phyloP scores from a whole-genome alignment of 2,797 vertebrate genomes.

The Nasua narica region DNA sequence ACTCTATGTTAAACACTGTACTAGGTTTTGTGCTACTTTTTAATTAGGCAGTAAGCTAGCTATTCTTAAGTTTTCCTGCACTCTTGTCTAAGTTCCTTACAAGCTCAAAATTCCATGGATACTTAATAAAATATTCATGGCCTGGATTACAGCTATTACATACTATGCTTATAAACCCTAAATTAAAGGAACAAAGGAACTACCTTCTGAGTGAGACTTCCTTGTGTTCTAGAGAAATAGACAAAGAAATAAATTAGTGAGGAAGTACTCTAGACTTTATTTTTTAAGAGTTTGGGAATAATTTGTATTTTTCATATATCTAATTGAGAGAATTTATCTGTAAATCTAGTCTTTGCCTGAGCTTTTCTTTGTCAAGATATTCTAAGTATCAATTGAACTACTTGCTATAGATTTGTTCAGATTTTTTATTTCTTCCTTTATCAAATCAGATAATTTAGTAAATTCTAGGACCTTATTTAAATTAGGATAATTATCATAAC shows the following conservation, averaged over 20 bases:
- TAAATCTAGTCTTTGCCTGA: background rate
- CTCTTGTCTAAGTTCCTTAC: background rate
- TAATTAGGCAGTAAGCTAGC: background rate
- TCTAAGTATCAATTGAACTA: background rate
- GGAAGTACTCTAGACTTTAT: background rate
- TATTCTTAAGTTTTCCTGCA: background rate
- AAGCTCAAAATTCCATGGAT: background rate
- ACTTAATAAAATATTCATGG: background rate
- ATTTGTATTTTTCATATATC: background rate
- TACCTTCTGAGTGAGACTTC: background rate
- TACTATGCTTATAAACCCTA: background rate
- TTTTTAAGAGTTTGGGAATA: background rate
- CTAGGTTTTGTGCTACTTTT: background rate
- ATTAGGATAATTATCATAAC: background rate
- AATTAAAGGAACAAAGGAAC: background rate
- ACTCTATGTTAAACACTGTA: background rate
- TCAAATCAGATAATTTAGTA: background rate
- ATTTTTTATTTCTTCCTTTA: background rate
- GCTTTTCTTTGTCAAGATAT: background rate
- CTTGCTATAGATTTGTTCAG: background rate
- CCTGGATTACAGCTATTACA: background rate
- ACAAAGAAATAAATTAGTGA: background rate
- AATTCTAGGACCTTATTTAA: background rate
- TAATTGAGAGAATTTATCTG: background rate
- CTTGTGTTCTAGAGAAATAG: background rate